These are phyloP conservation scores for Lacerta viridis DNA, from an alignment of 2,797 vertebrate species.

Conservation along the genomic window DNA sequence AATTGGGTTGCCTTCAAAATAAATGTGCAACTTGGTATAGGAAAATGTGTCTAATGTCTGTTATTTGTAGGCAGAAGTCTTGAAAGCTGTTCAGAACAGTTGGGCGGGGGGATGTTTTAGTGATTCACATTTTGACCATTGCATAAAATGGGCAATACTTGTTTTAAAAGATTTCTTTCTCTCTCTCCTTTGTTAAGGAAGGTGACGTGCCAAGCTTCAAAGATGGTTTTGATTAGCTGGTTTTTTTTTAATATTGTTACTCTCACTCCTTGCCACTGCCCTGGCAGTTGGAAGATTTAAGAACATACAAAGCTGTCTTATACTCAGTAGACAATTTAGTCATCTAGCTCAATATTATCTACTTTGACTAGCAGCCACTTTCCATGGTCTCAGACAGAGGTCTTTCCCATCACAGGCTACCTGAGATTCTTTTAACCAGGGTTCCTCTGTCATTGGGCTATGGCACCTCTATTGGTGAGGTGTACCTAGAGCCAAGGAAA, in stretches of 20 bases:
- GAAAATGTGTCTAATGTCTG: slow-evolving; percentile 60
- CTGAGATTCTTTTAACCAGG: no score
- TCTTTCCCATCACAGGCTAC: no score
- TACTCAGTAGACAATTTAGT: no score
- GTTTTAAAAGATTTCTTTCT: background rate
- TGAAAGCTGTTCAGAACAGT: slow-evolving; percentile 50
- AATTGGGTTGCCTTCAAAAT: slow-evolving; percentile 67
- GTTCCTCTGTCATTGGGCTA: no score
- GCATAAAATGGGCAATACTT: background rate
- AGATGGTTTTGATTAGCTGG: background rate
- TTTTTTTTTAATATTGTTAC: background rate
- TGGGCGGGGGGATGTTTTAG: background rate
- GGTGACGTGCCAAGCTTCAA: background rate
- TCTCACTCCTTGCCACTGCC: background rate
- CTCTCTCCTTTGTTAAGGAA: slow-evolving; percentile 19
- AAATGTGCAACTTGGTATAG: slow-evolving; percentile 63
- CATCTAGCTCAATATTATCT: no score
- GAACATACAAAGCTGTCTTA: background rate
- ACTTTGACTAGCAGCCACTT: no score
- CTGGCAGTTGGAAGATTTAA: background rate
- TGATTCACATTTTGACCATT: background rate
- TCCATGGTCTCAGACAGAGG: no score
- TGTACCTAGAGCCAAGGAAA: no score
- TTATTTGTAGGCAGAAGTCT: slow-evolving; percentile 58
- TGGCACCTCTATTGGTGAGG: no score